Evolutionary conservation across 2,888 invertebrate genomes (phyloP), one percentile per base, ranked within the genome.

Genomic region (Heliothis peltigera): DNA sequence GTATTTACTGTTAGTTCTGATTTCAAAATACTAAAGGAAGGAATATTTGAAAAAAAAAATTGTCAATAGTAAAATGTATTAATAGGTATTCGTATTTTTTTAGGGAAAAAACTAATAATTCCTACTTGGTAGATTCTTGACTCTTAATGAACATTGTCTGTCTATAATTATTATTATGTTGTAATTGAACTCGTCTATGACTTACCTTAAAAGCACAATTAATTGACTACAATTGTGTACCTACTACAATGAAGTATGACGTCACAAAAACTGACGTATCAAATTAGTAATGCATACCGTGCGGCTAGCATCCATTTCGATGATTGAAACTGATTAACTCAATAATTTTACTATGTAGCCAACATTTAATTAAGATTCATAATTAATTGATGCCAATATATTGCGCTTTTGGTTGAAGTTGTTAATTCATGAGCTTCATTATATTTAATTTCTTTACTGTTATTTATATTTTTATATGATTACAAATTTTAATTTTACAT

Each of bases 231-330:
- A 46, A 10, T 28, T 28, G 8, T 28, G 21, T 46, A 46, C 4
- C 3, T 6, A 25, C 25, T 4, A 4, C 3, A 46, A 8, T 42
- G 22, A 48, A 51, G 48, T 8, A 43, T 19, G 17, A 15, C 22
- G 35, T 47, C 35, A 57, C 17, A 5, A 62, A 42, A 55, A 28
- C 42, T 63, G 47, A 54, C 39, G 44, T 17, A 39, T 28, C 39
- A 17, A 57, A 57, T 44, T 42, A 53, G 35, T 59, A 44, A 74
- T 67, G 18, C 74, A 74, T 74, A 53, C 67, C 18, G 44, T 25
- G 17, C 42, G 19, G 19, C 22, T 32, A 48, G 47, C 19, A 48
- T 39, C 17, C 39, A 39, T 48, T 18, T n/a, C 22, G 48, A 49
- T 53, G 15, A 69, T 22, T 57, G 39, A 39, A 56, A 58, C 53